Base-by-base conservation (phyloP, 1,140 invertebrate genomes). In the Theocolax elegans region DNA sequence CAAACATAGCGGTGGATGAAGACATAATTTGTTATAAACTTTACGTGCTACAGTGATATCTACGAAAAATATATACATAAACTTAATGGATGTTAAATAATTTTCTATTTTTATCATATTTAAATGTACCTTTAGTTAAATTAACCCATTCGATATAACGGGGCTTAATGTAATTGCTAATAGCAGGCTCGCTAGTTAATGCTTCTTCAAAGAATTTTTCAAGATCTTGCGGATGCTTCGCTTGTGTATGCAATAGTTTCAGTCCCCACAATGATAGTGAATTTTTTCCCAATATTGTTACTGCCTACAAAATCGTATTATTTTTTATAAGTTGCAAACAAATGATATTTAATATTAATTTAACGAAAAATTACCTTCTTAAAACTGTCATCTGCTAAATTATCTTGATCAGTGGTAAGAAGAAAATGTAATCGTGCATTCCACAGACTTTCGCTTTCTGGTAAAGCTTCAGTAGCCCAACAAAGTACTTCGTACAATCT, bases 61-160 rank as follows among this genome's bases (percentile, higher is more conserved):
- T 82, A 53, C 0, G 53, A 38, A 73, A 29, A 60, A 46, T 58
- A 31, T 4, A 49, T 59, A 49, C 40, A 12, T 10, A 31, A 35
- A 9, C 35, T 38, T n/a, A n/a, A 12, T 38, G n/a, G 15, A 15
- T 9, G 40, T 44, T 44, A 10, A 44, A 44, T 35, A 44, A 44
- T 9, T 10, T 9, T 44, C 9, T 6, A 44, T 9, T 7, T 15
- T 48, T 48, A 59, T 17, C 0, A 38, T 59, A 56, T 35, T 4
- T 35, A 35, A 35, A 35, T 23, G 19, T 71, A 84, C 85, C 78
- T 79, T 85, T 82, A 17, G 77, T 81, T 56, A 86, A 69, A 12
- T 83, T 81, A 13, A 87, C 67, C 85, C 87, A 87, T 69, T 88
- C 85, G 7, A 89, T 74, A 53, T 86, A 88, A 21, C 76, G 56